Base-by-base conservation (phyloP, 2,797 vertebrate genomes). In the Sciaenops ocellatus region DNA sequence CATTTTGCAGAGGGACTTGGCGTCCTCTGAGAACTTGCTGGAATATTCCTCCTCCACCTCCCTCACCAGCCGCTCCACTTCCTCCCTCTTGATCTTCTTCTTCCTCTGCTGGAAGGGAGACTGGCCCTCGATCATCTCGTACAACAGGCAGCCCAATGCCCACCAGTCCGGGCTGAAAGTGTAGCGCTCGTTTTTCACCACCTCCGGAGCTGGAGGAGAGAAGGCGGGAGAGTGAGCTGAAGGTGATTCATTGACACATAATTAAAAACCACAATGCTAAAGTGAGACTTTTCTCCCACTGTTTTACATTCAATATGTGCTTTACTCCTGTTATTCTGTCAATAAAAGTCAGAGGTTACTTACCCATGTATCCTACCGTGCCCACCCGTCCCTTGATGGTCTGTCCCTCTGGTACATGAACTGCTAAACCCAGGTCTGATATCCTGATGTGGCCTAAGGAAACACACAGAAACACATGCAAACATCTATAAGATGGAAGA, bases 71-170 rank as follows among this genome's bases (percentile, higher is more conserved):
- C 96, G 95, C 93, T 99, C 98, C 90, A 99, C 98, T 62, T 99
- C 98, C 88, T 99, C 98, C 15, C 98, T 90, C 92, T 98, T 99
- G 89, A 99, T 97, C 95, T 99, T 99, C 94, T 98, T 98, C 92
- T 97, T 99, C 83, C 98, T 95, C 94, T 99, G 98, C 93, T 99
- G 98, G 92, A 99, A 99, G 20, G 98, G 98, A 0, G 98, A 99
- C 93, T 99, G 97, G 68, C 98, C 98, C 83, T 98, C 97, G 16
- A 99, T 97, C 98, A 99, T 99, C 95, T 99, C 98, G 0, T 98
- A 99, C 44, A 99, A 92, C 69, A 99, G 96, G 93, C 97, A 98
- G 87, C 98, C 98, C 60, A 99, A 93, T 0, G 97, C 97, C 98
- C 98, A 99, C 98, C 98, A 99, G 93, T 99, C 98, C 0, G 98